Evolutionary conservation across 2,888 invertebrate species (phyloP).

Genomic region (Elmis aenea): DNA sequence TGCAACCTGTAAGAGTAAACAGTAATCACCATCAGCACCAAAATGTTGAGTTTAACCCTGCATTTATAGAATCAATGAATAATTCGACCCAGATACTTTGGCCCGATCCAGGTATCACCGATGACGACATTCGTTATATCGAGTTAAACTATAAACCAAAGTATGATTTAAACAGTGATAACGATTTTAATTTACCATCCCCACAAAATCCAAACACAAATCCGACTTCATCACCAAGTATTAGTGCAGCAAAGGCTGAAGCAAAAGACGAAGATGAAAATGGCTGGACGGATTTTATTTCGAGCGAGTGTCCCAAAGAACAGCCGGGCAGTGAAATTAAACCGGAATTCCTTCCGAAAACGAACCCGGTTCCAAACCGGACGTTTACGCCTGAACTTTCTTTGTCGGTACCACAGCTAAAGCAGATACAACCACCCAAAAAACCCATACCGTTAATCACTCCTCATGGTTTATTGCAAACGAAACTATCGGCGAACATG

Average conservation of each 20-base stretch:
- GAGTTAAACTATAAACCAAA: conserved; percentile 32
- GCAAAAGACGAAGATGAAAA: conserved; percentile 47
- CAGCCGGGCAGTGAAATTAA: too few species aligned
- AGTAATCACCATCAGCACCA: conserved; percentile 8
- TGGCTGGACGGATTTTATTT: conserved; percentile 60
- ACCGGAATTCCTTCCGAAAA: conserved; percentile 8
- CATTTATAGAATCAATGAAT: conserved; percentile 27
- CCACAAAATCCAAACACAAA: not conserved
- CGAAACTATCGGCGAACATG: conserved; percentile 33
- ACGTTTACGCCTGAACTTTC: conserved; percentile 35
- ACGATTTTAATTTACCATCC: too few species aligned
- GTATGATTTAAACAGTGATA: not conserved
- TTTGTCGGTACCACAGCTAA: conserved; percentile 41
- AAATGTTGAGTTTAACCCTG: conserved; percentile 22
- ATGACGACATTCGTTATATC: conserved; percentile 40
- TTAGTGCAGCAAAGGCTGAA: not conserved
- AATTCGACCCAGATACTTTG: conserved; percentile 53
- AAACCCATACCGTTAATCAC: conserved; percentile 43
- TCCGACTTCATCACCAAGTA: not conserved
- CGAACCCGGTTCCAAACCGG: too few species aligned
- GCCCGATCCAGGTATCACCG: conserved; percentile 56
- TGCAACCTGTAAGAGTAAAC: too few species aligned
- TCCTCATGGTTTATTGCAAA: conserved; percentile 40
- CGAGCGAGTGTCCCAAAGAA: conserved; percentile 33
- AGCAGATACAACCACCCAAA: conserved; percentile 38